A percentile compares a stretch with the other conserved stretches of the same genome.
Conservation (phyloP, 2,113 vertebrate genomes). For the Delphinapterus leucas region DNA sequence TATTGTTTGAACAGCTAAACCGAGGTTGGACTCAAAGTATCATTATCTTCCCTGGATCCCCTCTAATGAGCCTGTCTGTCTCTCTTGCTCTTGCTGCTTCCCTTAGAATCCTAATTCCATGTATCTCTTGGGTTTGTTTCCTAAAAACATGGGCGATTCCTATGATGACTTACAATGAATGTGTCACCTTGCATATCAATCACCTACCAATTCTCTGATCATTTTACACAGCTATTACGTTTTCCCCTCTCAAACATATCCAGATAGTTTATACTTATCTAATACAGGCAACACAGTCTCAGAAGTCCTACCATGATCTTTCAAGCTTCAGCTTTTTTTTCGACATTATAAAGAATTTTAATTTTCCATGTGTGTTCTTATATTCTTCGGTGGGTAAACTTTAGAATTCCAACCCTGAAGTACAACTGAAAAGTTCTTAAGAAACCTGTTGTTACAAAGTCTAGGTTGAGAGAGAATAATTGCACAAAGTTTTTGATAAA, state of each 20-base stretch:
- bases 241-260: neutral
- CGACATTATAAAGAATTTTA: conserved; percentile 67
- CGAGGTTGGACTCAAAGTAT: neutral
- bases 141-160: neutral
- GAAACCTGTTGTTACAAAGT: conserved; percentile 72
- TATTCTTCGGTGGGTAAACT: conserved; percentile 66
- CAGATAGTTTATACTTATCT: neutral
- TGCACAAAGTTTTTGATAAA: conserved; percentile 81
- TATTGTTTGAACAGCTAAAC: neutral
- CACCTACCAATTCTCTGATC: neutral
- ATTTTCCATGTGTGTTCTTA: conserved; percentile 75
- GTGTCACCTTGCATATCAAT: neutral
- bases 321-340: neutral
- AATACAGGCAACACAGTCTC: neutral
- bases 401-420: conserved; percentile 69
- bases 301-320: neutral
- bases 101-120: neutral
- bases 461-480: conserved; percentile 77
- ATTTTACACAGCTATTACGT: neutral
- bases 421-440: conserved; percentile 72
- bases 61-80: neutral
- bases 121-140: neutral
- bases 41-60: neutral
- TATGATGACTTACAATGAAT: neutral
- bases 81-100: neutral